Evolutionary conservation across 92 coral and sea anemone genomes (phyloP), one percentile per base, ranked within the genome.

Genomic region (Siderastrea siderea): DNA sequence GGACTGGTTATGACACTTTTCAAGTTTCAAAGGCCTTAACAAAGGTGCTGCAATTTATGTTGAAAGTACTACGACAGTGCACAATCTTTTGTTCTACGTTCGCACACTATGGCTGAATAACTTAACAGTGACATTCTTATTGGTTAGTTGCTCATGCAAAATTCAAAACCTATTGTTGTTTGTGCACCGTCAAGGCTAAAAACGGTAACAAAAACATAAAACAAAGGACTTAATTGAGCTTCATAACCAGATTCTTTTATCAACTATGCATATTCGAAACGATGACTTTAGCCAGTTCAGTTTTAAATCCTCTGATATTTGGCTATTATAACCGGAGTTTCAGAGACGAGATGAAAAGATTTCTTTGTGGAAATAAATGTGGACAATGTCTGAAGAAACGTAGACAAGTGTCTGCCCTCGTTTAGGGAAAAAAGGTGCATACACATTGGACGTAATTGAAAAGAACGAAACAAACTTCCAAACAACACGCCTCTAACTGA

Each of bases 271-370:
- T 74, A 48, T 51, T 78, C 9, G 68, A 71, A 2, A 49, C 81
- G 11, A 61, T 83, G 15, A 63, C 93, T 7, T 86, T 87, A 15
- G 44, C 70, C 55, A 90, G 93, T 78, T 80, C 91, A 7, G 83
- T 86, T 11, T 77, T 88, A 15, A 90, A 90, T 80, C 93, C 93
- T 2, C n/a, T 86, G 1, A 79, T 90, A 63, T 86, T 90, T 63
- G 77, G 64, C 26, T 85, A 85, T 67, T 85, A 90, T 58, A 90
- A 82, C 50, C 55, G 64, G 15, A 79, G 62, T 16, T 79, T 90
- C 51, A 85, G 93, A 45, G 16, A 52, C 7, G 93, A 78, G 47
- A 1, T 90, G 82, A 75, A 78, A 66, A 86, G 64, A 2, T 48
- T 59, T 8, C 4, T 63, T 6, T 79, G 81, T 15, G 52, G 43